phyloP scores from a whole-genome alignment of 2,797 vertebrate species.

The Poeciliopsis gracilis region DNA sequence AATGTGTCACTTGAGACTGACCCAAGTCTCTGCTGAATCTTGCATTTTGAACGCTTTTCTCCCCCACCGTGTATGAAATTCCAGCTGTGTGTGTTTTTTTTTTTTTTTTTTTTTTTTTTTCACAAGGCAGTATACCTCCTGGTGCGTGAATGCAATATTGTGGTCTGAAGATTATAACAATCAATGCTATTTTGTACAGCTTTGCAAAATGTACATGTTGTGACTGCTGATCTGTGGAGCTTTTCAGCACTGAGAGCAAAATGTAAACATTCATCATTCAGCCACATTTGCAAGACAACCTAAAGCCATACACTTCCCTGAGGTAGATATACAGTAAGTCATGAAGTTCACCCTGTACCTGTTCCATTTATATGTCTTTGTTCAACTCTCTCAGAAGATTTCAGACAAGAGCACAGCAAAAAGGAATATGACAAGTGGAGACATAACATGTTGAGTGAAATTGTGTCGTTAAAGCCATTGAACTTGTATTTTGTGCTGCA shows the following conservation, averaged over 20 bases:
- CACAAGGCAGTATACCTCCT: constrained; percentile 71
- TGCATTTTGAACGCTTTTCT: constrained; percentile 72
- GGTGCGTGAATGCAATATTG: constrained; percentile 79
- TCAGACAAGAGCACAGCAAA: constrained; percentile 75
- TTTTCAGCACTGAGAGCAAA: constrained; percentile 79
- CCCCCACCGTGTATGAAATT: constrained; percentile 65
- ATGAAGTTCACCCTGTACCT: constrained; percentile 49
- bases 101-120: constrained; percentile 37
- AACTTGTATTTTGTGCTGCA: constrained; percentile 70
- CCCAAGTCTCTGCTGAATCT: constrained; percentile 67
- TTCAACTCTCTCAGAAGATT: constrained; percentile 61
- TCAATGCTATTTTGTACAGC: constrained; percentile 83
- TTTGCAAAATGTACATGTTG: constrained; percentile 82
- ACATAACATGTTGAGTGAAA: constrained; percentile 60
- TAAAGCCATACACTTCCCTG: constrained; percentile 84
- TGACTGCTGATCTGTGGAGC: constrained; percentile 83
- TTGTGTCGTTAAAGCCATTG: constrained; percentile 71
- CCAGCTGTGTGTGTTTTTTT: constrained; percentile 56
- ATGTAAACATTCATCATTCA: constrained; percentile 74
- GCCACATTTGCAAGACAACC: constrained; percentile 74
- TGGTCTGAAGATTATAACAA: constrained; percentile 82
- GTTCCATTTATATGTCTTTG: constrained; percentile 65
- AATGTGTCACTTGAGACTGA: constrained; percentile 78
- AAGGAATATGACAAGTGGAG: constrained; percentile 40
- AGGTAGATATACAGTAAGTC: constrained; percentile 70